Evolutionary conservation across 1,140 invertebrate species (phyloP), one percentile per base, ranked within the genome.

Genomic region (Pomacea maculata): DNA sequence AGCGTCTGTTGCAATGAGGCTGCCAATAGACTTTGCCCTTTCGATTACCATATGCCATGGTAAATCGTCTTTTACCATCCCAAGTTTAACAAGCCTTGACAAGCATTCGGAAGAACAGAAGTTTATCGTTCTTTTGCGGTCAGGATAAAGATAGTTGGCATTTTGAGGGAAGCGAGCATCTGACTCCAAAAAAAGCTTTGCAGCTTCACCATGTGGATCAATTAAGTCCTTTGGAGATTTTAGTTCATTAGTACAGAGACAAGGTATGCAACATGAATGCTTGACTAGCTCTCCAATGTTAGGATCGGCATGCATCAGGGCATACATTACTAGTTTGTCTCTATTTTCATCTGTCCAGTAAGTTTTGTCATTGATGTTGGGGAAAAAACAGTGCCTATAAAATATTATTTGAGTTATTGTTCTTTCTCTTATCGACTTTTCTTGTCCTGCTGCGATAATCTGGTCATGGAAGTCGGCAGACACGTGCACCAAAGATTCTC

Each of bases 1-100:
- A 80, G 52, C 21, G 55, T 67, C 34, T 75, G 52, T 54, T 64
- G 25, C 65, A 19, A 8, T n/a, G 81, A 80, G 17, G 54, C 64
- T 55, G 34, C 17, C 52, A 45, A 84, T 75, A 57, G 75, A 80
- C 21, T 52, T 68, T 19, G 75, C 70, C 70, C 83, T 79, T 25
- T 81, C 71, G 45, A 73, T 17, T n/a, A 87, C 54, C 57, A 80
- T 34, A 15, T 86, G 65, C 55, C 78, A 71, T 19, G 57, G 54
- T 52, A 87, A 15, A 12, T 79, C 54, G 65, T 82, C 29, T 65
- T 34, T 82, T 29, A 80, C 80, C 83, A 87, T 83, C 29, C 85
- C 85, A 34, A 85, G 57, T 10, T 67, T n/a, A 25, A 52, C 29
- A 15, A 87, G 68, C 25, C 54, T 29, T 61, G 71, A 19, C n/a